A percentile compares a stretch with the other conserved stretches of the same genome.
These are phyloP conservation scores for Helarctos malayanus DNA, from an alignment of 2,797 vertebrate species.

Conservation along the genomic window DNA sequence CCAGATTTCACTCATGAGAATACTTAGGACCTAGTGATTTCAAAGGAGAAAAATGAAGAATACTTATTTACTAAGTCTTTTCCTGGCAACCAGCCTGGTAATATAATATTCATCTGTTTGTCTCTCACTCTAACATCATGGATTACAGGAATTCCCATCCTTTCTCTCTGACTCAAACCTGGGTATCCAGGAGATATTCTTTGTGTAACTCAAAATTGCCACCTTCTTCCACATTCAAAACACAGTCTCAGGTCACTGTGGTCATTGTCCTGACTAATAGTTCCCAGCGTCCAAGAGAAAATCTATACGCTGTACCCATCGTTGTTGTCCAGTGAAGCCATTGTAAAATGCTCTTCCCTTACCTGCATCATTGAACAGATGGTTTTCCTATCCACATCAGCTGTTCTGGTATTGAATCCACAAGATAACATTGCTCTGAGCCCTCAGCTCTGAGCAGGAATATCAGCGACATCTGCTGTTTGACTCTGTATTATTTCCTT, in stretches of 20 bases:
- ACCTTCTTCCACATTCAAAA: conserved; percentile 49
- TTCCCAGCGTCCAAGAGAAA: not conserved
- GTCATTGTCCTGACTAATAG: not conserved
- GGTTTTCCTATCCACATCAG: conserved; percentile 50
- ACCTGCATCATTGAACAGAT: conserved; percentile 51
- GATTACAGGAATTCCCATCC: not conserved
- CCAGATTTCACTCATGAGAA: not conserved
- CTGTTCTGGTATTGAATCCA: not conserved
- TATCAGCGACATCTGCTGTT: conserved; percentile 68
- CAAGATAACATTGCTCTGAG: not conserved
- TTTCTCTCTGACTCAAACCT: conserved; percentile 35
- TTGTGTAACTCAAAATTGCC: conserved; percentile 3
- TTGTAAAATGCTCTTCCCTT: not conserved
- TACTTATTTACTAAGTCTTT: conserved; percentile 6
- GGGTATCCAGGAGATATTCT: not conserved
- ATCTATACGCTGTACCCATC: not conserved
- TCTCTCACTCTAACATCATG: not conserved
- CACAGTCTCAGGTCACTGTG: not conserved
- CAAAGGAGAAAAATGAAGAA: conserved; percentile 39
- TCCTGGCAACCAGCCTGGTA: not conserved
- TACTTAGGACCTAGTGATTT: conserved; percentile 36
- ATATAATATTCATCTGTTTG: not conserved
- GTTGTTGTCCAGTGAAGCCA: not conserved
- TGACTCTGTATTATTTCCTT: not conserved
- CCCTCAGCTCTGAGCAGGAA: not conserved